Evolutionary conservation across 2,888 invertebrate species (phyloP), one percentile per base, ranked within the genome.

Genomic region (Coelopa pilipes): DNA sequence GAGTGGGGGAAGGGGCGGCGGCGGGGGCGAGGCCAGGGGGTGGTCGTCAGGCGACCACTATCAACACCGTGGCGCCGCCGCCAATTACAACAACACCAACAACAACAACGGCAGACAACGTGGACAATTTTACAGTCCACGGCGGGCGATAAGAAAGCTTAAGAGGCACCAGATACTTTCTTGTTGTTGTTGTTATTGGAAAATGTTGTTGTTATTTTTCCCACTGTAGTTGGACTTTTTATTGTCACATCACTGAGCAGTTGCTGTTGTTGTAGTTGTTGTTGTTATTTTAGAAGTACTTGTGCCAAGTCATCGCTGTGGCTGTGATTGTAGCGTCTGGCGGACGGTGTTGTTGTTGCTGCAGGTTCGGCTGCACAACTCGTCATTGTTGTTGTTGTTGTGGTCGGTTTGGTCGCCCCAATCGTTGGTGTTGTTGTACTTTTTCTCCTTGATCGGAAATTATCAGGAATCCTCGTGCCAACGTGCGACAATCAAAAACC

Each of bases 21-120:
- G 7, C 7, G 34, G 34, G 34, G 34, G 4, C 34, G 34, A 34
- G 7, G n/a, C n/a, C n/a, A n/a, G n/a, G n/a, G n/a, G 34, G 34
- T 34, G 34, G 34, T 4, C 34, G 34, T 34, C 34, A 34, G 34
- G 34, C 34, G 34, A 34, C 34, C 2, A 34, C 34, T 34, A 34
- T 34, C 34, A 34, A 34, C 21, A 12, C 24, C 21, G 34, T 62
- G 62, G 62, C 62, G 62, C 62, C 62, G 34, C 11, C 62, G n/a
- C 2, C 34, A 34, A 34, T 34, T 2, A 34, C 2, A 34, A 34
- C 7, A 2, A 34, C 34, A 34, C 2, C 34, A 34, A 4, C 34
- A 34, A 34, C 7, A 7, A 34, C 34, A 34, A 34, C 34, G 7
- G 7, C 80, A 79, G 80, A 81, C 81, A 82, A 83, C 82, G 34